Evolutionary conservation across 2,797 vertebrate species (phyloP).

Genomic region (Poeciliopsis paucimaculata): DNA sequence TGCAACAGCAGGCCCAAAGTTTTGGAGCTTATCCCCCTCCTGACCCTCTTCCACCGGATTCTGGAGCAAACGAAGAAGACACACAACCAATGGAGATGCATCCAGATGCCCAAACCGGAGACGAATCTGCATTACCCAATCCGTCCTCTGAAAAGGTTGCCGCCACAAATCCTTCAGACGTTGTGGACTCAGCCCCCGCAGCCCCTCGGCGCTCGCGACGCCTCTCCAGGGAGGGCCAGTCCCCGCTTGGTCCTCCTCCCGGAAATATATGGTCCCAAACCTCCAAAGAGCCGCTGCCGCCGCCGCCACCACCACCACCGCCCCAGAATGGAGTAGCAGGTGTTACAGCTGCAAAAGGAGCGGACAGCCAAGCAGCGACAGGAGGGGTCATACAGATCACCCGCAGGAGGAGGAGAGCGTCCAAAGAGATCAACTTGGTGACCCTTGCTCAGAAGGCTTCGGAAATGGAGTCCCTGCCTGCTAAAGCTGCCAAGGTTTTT

Average conservation of each 20-base stretch:
- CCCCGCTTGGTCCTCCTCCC: slow-evolving; percentile 77
- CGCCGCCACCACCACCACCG: not conserved
- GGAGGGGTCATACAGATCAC: slow-evolving; percentile 90
- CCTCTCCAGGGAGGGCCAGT: slow-evolving; percentile 81
- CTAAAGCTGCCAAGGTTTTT: slow-evolving; percentile 65
- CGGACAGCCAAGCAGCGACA: slow-evolving; percentile 78
- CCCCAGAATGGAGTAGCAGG: slow-evolving; percentile 67
- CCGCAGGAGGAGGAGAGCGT: slow-evolving; percentile 84
- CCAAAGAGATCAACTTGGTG: slow-evolving; percentile 92
- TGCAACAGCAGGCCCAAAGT: slow-evolving; percentile 60
- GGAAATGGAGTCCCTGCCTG: slow-evolving; percentile 87
- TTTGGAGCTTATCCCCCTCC: slow-evolving; percentile 53
- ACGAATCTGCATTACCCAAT: not conserved
- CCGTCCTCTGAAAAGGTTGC: slow-evolving; percentile 23
- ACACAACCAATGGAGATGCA: slow-evolving; percentile 27
- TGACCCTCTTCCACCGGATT: slow-evolving; percentile 39
- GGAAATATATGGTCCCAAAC: slow-evolving; percentile 71
- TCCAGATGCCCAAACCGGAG: slow-evolving; percentile 14
- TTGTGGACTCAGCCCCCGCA: slow-evolving; percentile 40
- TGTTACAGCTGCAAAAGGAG: slow-evolving; percentile 50
- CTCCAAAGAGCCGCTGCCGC: slow-evolving; percentile 51
- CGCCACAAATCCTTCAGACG: slow-evolving; percentile 19
- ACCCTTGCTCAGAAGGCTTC: slow-evolving; percentile 92
- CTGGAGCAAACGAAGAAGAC: slow-evolving; percentile 34
- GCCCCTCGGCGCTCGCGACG: slow-evolving; percentile 90